Conservation (phyloP, 1,140 invertebrate species). For the Zaprionus capensis region DNA sequence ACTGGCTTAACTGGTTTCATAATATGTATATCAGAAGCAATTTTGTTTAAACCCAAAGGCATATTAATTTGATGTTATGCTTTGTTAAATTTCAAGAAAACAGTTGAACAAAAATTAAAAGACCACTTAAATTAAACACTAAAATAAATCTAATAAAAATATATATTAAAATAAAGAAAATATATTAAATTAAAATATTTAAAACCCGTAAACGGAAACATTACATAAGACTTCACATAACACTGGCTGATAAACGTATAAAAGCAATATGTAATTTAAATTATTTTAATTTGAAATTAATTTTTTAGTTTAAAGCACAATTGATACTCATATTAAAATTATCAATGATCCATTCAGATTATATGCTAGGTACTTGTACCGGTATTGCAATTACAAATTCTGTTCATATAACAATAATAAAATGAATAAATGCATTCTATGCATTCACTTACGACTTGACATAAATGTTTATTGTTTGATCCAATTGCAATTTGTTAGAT, state of each 20-base stretch:
- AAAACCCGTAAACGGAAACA: neutral
- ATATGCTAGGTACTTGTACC: neutral
- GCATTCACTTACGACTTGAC: too few relatives aligned
- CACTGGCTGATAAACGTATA: neutral
- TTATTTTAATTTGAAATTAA: neutral
- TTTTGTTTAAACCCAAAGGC: neutral
- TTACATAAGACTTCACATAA: neutral
- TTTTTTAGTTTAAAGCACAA: neutral
- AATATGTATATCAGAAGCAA: neutral
- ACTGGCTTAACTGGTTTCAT: constrained; percentile 41
- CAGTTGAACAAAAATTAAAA: neutral
- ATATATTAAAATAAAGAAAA: neutral
- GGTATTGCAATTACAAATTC: neutral
- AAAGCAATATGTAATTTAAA: constrained; percentile 8
- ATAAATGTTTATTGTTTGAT: too few relatives aligned
- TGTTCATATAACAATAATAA: too few relatives aligned
- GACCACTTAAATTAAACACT: neutral
- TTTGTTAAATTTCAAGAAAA: neutral
- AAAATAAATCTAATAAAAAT: too few relatives aligned
- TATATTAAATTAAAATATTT: neutral
- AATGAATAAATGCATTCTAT: too few relatives aligned
- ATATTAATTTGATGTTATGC: neutral
- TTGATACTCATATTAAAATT: neutral
- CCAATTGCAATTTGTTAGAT: too few relatives aligned
- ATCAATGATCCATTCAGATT: neutral